Evolutionary conservation across 2,797 vertebrate genomes (phyloP), one percentile per base, ranked within the genome.

Genomic region (Enteromius trimaculatus): DNA sequence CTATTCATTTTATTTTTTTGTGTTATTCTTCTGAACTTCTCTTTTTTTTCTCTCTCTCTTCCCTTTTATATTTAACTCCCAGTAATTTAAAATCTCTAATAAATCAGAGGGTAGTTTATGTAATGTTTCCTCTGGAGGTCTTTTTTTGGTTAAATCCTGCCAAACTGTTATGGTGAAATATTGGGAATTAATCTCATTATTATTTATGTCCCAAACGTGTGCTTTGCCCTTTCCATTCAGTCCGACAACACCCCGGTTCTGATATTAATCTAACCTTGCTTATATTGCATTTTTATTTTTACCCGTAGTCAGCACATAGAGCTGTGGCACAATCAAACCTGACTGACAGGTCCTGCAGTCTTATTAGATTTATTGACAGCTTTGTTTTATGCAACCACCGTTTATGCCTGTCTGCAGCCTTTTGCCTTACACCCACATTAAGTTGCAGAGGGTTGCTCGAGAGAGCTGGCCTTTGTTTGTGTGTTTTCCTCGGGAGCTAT

Each of bases 301-400:
- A 26, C 17, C 34, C 19, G 16, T 65, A 81, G 82, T 86, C 82
- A 81, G 64, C 72, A 81, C 49, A 44, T 37, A 72, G 39, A 72
- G n/a, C 34, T n/a, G n/a, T 64, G 37, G 49, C 77, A 55, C 80
- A 58, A 49, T 66, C 65, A 60, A 81, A 78, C 75, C 84, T 77
- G 85, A 76, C 49, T 68, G 82, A 85, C 83, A 62, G 75, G 39
- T 69, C 76, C 75, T 75, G 47, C 76, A 70, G 51, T 49, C 65
- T 53, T 19, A 31, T 65, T 31, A 37, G 34, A 81, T 79, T 78
- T 71, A 87, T 80, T 83, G 68, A 75, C 66, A 37, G 47, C 76
- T 81, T 66, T 83, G 77, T 78, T 83, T 71, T 71, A 75, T 72
- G 70, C 72, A n/a, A 2, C 31, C 62, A 14, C 68, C 31, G 6